These are phyloP conservation scores for Cochlearius cochlearius DNA, from an alignment of 2,113 vertebrate genomes.

Conservation along the genomic window DNA sequence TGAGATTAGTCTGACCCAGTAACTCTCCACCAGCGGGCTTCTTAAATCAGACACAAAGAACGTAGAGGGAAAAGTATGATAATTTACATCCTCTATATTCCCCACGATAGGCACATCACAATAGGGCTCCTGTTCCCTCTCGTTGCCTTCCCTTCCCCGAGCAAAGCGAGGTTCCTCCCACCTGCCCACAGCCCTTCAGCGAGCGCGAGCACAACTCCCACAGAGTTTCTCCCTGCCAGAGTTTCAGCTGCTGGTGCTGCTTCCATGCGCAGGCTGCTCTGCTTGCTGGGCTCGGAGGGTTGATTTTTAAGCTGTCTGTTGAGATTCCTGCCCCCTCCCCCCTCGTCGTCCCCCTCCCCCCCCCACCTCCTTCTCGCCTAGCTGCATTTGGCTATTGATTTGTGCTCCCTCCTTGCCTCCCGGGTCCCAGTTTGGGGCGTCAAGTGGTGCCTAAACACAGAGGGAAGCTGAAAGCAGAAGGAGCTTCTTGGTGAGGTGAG, in stretches of 20 bases:
- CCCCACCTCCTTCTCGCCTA: rapidly evolving
- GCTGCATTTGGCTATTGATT: not conserved
- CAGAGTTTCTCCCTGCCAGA: not conserved
- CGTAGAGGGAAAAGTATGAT: not conserved
- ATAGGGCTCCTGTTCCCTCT: slow-evolving; percentile 13
- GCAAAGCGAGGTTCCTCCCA: slow-evolving; percentile 27
- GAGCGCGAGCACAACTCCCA: not conserved
- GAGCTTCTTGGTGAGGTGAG: not conserved
- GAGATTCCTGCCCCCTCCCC: not conserved
- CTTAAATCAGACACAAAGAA: not conserved
- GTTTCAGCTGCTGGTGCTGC: slow-evolving; percentile 24
- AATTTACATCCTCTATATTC: not conserved
- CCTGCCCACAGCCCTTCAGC: slow-evolving; percentile 46
- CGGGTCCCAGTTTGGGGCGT: not conserved
- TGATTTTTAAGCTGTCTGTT: not conserved
- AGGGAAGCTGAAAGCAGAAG: not conserved
- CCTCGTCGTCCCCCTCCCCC: too few species aligned
- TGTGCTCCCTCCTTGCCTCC: not conserved
- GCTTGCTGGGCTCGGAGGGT: not conserved
- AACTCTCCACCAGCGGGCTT: not conserved
- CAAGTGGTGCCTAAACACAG: not conserved
- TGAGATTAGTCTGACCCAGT: not conserved
- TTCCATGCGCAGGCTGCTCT: slow-evolving; percentile 7
- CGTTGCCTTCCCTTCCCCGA: not conserved
- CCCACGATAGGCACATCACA: not conserved